Evolutionary conservation across 2,113 vertebrate species (phyloP), one percentile per base, ranked within the genome.

Genomic region (Eubucco bourcierii): DNA sequence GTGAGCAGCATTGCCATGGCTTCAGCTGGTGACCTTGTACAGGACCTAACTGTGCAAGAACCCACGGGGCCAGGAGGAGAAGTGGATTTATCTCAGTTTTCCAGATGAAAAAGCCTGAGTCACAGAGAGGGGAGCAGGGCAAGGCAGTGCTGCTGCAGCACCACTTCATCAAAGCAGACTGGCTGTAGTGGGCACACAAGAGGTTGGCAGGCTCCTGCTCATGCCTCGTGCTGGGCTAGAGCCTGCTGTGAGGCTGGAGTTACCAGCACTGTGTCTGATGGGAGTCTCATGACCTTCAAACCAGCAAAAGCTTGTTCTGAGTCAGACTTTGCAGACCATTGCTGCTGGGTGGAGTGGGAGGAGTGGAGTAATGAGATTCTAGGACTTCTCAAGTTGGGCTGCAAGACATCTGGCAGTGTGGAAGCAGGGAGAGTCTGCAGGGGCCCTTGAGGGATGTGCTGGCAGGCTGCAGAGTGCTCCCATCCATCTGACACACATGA

Each of bases 301-400:
- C 44, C 44, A 44, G 55, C 66, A 81, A 44, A 93, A 66, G 28
- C 84, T 80, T 37, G 11, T 44, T 93, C 75, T 93, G 87, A 93
- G 80, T 81, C 90, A 90, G 87, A 15, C 56, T 70, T 55, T 39
- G 60, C 50, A 13, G 70, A 29, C 65, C 75, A 29, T 2, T 47
- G 87, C 90, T 88, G 80, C 61, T 73, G 87, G 83, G 87, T 77
- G 93, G 93, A 80, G 93, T 84, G 87, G 93, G 90, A 80, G 82
- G 82, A 80, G 28, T 10, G 59, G 52, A 66, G 79, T 31, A 12
- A 65, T 64, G 83, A 67, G 79, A 27, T n/a, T 27, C 37, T 17
- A 15, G 52, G 75, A 8, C 44, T 65, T 11, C 18, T 70, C 25
- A 2, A 13, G 25, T 21, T 41, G 87, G 65, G 83, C 47, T 68